These are phyloP conservation scores for Andrena flavipes DNA, from an alignment of 2,888 invertebrate species.

Conservation along the genomic window DNA sequence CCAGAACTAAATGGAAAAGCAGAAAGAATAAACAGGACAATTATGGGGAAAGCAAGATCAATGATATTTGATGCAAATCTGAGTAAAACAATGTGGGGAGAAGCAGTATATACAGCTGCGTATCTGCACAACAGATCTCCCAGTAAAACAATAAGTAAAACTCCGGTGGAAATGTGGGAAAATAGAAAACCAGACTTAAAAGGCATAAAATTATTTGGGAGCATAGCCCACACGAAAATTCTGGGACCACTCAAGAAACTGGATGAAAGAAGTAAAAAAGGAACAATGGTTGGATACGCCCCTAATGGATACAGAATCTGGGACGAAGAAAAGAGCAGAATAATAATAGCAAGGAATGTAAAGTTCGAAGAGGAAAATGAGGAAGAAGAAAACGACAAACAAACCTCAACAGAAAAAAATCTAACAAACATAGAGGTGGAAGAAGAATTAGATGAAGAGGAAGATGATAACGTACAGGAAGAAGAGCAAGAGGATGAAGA, in stretches of 20 bases:
- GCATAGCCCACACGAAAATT: background rate
- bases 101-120: background rate
- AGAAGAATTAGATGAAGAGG: background rate
- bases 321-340: background rate
- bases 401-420: background rate
- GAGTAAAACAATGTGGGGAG: background rate
- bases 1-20: background rate
- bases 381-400: background rate
- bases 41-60: background rate
- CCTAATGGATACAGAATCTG: background rate
- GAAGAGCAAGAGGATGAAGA: too few relatives aligned
- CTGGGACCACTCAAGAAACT: background rate
- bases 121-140: slow-evolving; percentile 6
- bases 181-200: background rate
- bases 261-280: background rate
- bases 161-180: background rate
- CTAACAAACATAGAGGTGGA: background rate
- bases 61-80: background rate
- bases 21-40: background rate
- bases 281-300: background rate
- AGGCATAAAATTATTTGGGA: background rate
- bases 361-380: background rate
- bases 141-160: background rate
- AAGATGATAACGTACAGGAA: too few relatives aligned
- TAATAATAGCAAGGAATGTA: background rate